Conservation (phyloP, 2,113 vertebrate species). For the Ceyx melanurus region DNA sequence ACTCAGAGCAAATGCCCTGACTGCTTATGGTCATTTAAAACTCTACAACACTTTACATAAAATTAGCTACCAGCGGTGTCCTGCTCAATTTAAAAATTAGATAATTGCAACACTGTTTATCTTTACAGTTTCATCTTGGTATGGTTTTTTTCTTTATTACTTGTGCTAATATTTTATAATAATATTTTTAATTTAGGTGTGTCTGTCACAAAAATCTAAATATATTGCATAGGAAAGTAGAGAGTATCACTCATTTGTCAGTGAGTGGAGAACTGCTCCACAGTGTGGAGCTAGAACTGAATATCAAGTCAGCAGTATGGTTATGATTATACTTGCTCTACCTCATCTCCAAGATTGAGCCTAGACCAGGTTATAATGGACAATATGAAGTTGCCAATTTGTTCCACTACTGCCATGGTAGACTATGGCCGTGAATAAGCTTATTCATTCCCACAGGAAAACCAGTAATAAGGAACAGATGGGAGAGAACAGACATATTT, state of each 20-base stretch:
- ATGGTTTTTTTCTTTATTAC: background rate
- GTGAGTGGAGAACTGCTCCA: background rate
- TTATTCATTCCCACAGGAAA: background rate
- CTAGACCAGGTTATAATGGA: background rate
- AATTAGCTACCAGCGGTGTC: slow-evolving; percentile 14
- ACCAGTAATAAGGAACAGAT: background rate
- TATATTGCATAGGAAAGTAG: background rate
- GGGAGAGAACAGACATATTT: background rate
- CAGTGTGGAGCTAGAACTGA: background rate
- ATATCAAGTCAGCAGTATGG: background rate
- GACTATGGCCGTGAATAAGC: background rate
- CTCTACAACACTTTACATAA: background rate
- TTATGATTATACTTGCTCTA: background rate
- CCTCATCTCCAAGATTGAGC: background rate
- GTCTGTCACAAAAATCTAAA: background rate
- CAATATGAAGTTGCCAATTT: background rate
- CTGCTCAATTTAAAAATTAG: slow-evolving; percentile 33
- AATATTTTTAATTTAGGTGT: background rate
- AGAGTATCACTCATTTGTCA: background rate
- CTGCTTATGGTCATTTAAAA: slow-evolving; percentile 49
- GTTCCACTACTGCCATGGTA: background rate
- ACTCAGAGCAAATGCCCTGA: slow-evolving; percentile 35
- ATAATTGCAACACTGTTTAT: slow-evolving; percentile 11
- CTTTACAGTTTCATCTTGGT: slow-evolving; percentile 13
- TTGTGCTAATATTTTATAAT: background rate